phyloP scores from a whole-genome alignment of 2,888 invertebrate species.

The Amblyteles armatorius region DNA sequence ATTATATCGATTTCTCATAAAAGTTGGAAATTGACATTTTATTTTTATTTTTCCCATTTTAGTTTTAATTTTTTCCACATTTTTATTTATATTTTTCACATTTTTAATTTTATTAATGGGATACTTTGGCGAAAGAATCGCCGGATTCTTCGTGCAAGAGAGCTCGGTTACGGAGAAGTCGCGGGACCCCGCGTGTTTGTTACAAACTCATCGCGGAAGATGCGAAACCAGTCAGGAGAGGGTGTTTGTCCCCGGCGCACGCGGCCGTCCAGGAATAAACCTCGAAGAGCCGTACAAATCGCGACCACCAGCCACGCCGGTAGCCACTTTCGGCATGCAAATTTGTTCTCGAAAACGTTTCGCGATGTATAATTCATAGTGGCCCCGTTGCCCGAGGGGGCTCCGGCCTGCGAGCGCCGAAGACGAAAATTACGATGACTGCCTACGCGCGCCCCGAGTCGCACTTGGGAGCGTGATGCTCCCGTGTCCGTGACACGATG shows the following conservation, averaged over 20 bases:
- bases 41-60: too few relatives aligned
- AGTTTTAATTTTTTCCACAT: neutral
- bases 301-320: conserved; percentile 67
- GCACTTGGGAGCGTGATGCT: conserved; percentile 45
- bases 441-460: conserved; percentile 13
- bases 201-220: conserved; percentile 20
- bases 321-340: conserved; percentile 77
- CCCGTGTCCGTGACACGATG: conserved; percentile 75
- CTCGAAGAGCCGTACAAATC: neutral
- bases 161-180: neutral
- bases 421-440: conserved; percentile 14
- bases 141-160: neutral
- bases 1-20: too few relatives aligned
- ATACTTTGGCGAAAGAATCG: neutral
- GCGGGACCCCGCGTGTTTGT: neutral
- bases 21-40: too few relatives aligned
- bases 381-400: conserved; percentile 17
- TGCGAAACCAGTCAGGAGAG: conserved; percentile 19
- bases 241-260: conserved; percentile 59
- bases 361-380: conserved; percentile 78
- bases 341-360: conserved; percentile 76
- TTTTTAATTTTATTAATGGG: neutral
- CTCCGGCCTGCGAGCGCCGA: neutral
- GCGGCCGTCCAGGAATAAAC: conserved; percentile 64
- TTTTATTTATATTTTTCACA: neutral